Conservation (phyloP, 2,797 vertebrate genomes). For the Acanthurus leucopareius region DNA sequence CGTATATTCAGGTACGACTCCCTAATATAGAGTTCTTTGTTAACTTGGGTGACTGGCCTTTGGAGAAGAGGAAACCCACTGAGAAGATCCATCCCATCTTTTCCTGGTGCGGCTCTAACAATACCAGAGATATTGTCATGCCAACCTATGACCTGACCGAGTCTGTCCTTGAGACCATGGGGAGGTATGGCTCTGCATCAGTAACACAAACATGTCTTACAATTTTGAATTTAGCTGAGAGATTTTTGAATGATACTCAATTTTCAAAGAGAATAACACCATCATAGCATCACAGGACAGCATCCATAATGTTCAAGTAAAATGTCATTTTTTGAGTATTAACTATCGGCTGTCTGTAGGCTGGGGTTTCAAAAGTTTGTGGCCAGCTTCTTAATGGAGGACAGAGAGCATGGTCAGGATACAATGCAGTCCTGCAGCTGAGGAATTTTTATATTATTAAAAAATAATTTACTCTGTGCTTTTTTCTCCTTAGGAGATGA, state of each 20-base stretch:
- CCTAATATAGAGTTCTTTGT: conserved; percentile 98
- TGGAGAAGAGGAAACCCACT: conserved; percentile 91
- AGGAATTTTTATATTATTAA: no score
- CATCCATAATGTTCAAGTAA: no score
- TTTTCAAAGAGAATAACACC: neutral
- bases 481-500: neutral
- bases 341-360: no score
- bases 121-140: conserved; percentile 97
- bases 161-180: conserved; percentile 97
- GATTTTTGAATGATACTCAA: neutral
- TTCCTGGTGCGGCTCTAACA: conserved; percentile 97
- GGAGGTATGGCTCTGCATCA: conserved; percentile 81
- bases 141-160: conserved; percentile 98
- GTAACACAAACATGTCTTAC: neutral
- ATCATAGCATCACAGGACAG: no score
- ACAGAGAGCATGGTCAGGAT: no score
- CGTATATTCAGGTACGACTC: conserved; percentile 88
- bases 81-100: conserved; percentile 93
- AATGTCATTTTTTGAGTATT: no score
- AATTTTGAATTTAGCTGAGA: neutral
- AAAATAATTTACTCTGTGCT: neutral
- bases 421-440: no score
- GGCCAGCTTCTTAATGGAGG: no score
- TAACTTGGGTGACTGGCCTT: conserved; percentile 97
- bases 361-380: no score